Conservation (phyloP, 2,797 vertebrate species). For the Aulostomus chinensis region DNA sequence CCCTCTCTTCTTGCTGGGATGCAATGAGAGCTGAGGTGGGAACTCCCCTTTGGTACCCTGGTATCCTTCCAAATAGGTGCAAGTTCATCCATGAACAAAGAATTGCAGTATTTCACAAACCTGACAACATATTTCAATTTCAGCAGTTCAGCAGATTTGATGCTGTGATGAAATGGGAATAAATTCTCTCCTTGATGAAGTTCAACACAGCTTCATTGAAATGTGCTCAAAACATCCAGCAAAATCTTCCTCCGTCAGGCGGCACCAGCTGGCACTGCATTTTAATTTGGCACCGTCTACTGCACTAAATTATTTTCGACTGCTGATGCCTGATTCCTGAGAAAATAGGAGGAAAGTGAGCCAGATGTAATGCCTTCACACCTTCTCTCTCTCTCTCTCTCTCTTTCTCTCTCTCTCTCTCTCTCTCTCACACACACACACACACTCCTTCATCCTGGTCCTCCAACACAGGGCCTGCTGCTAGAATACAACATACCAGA, state of each 20-base stretch:
- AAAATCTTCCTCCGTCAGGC: constrained; percentile 30
- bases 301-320: constrained; percentile 47
- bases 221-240: constrained; percentile 24
- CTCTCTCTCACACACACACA: constrained; percentile 29
- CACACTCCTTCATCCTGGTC: constrained; percentile 54
- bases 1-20: too few species aligned
- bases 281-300: constrained; percentile 57
- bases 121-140: too few species aligned
- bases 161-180: background rate
- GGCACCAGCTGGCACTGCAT: constrained; percentile 52
- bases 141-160: background rate
- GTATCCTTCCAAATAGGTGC: too few species aligned
- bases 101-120: too few species aligned
- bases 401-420: too few species aligned
- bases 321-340: constrained; percentile 54
- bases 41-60: too few species aligned
- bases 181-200: constrained; percentile 16
- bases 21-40: too few species aligned
- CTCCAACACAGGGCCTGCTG: constrained; percentile 43
- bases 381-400: too few species aligned
- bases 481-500: constrained; percentile 52
- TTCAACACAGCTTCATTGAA: constrained; percentile 15
- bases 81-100: too few species aligned
- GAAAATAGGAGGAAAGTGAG: constrained; percentile 31
- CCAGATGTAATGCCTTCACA: constrained; percentile 59